A percentile compares a stretch with the other conserved stretches of the same genome.
These are phyloP conservation scores for Terrapene triunguis DNA, from an alignment of 2,113 vertebrate species.

Conservation along the genomic window DNA sequence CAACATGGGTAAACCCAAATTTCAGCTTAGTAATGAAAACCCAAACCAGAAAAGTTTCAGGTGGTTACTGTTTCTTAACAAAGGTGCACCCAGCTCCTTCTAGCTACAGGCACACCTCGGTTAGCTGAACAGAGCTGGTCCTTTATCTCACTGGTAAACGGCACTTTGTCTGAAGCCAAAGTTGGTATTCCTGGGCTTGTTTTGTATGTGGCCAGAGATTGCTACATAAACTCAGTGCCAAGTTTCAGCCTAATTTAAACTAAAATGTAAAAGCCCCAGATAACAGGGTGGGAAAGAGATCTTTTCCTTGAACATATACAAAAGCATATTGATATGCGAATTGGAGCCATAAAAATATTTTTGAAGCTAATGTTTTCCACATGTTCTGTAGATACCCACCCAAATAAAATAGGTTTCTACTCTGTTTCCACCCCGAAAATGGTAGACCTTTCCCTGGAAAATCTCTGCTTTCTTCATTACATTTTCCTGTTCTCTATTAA, in stretches of 20 bases:
- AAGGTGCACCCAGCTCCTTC: not conserved
- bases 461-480: not conserved
- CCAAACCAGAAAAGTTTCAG: not conserved
- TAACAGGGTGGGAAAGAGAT: not conserved
- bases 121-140: not conserved
- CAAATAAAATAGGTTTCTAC: not conserved
- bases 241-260: not conserved
- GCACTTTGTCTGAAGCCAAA: not conserved
- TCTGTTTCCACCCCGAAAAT: not conserved
- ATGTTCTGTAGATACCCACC: not conserved
- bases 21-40: not conserved
- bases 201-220: not conserved
- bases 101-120: not conserved
- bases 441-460: not conserved
- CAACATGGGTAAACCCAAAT: not conserved
- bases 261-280: not conserved
- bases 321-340: conserved; percentile 3
- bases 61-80: not conserved
- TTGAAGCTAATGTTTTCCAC: not conserved
- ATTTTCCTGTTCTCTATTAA: not conserved
- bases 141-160: not conserved
- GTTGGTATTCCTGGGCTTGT: not conserved
- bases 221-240: not conserved
- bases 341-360: not conserved
- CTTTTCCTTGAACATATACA: not conserved